Evolutionary conservation across 2,888 invertebrate species (phyloP), one percentile per base, ranked within the genome.

Genomic region (Polyploca ridens): DNA sequence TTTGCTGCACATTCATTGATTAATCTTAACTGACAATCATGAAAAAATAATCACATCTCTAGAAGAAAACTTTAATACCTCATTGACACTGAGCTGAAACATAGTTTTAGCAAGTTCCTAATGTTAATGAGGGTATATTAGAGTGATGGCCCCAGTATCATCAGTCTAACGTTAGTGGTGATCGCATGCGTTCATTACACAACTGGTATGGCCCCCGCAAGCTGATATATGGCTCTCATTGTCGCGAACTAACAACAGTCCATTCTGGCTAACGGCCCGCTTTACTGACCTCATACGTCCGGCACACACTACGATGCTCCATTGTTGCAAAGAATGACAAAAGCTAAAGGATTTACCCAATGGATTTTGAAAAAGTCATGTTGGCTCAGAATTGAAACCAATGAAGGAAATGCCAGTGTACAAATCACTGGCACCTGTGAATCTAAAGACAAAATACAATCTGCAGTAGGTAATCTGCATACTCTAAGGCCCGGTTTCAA

Each of bases 171-270:
- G 71, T 74, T 71, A 71, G 75, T 67, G 69, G 65, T 70, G 81
- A 81, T 84, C 80, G 77, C 74, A 73, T 76, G 80, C 76, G 82
- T 84, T 85, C 83, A 86, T 85, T 85, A 81, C 83, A 72, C 60
- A 65, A 70, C 72, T 73, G 77, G 77, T 78, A 77, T 76, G 74
- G 72, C 73, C 83, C 72, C 83, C 83, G 65, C 80, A 73, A 73
- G 76, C 83, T 90, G 88, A 91, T 88, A 85, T 88, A 91, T 88
- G 58, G 81, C 78, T 75, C 83, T 89, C 91, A 91, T 91, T 91
- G 90, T 90, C 85, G 84, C 82, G 78, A 83, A 86, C 90, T 90
- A 89, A 90, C 90, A 89, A 84, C 87, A 82, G 86, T 83, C 85
- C 87, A 86, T 90, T 91, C 82, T 84, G 79, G 84, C 79, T 88